Percentiles rank a stretch among this genome's conserved stretches.
phyloP scores from a whole-genome alignment of 2,888 invertebrate genomes.

The Anoncus sp. region DNA sequence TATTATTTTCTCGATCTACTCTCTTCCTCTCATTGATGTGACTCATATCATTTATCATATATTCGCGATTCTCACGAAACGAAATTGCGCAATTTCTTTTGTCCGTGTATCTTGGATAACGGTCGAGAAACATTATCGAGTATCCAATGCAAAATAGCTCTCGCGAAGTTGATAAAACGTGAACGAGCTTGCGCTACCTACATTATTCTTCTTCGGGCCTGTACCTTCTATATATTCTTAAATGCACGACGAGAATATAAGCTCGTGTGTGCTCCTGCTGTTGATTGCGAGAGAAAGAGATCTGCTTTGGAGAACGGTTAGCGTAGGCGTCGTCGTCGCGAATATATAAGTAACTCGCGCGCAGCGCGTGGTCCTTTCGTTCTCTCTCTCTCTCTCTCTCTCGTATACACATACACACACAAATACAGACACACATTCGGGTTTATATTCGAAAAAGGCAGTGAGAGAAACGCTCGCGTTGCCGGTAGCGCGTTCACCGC shows the following conservation, averaged over 20 bases:
- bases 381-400: constrained; percentile 14
- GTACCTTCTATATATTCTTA: constrained; percentile 40
- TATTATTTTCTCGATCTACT: neutral
- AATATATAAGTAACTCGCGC: constrained; percentile 54
- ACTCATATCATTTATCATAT: neutral
- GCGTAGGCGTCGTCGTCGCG: constrained; percentile 57
- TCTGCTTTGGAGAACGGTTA: constrained; percentile 41
- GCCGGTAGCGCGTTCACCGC: constrained; percentile 45
- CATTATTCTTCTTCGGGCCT: constrained; percentile 57
- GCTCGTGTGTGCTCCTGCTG: constrained; percentile 47
- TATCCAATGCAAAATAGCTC: constrained; percentile 34
- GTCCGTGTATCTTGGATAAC: constrained; percentile 6
- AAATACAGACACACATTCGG: neutral
- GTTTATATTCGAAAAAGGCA: constrained; percentile 41
- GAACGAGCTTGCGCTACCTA: constrained; percentile 58
- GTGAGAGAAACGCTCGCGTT: constrained; percentile 41
- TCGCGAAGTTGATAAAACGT: constrained; percentile 50
- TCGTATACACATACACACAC: too few relatives aligned
- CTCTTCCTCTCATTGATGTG: neutral
- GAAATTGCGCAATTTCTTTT: constrained; percentile 42
- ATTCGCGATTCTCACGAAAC: constrained; percentile 12
- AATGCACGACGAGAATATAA: constrained; percentile 35
- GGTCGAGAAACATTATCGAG: constrained; percentile 17
- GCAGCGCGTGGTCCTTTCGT: constrained; percentile 44
- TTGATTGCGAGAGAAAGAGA: constrained; percentile 55